Conservation (phyloP, 2,888 invertebrate species). For the Tetragonula carbonaria region DNA sequence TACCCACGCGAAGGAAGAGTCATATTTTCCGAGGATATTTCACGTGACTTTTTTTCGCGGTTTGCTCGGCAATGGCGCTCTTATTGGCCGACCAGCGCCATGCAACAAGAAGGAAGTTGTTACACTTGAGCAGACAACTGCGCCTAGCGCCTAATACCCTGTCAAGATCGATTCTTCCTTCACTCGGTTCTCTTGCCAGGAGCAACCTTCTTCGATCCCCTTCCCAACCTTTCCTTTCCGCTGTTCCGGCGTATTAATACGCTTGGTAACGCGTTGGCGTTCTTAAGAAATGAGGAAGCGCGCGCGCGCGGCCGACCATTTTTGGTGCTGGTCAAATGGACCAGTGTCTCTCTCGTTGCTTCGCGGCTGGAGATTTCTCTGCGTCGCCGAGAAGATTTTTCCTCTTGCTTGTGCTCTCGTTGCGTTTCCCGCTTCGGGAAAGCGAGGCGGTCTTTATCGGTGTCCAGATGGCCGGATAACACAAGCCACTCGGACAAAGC, state of each 20-base stretch:
- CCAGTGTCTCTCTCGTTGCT: background rate
- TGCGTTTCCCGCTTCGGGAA: too few species aligned
- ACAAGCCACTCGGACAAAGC: slow-evolving; percentile 37
- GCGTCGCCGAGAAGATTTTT: too few species aligned
- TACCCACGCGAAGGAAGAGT: slow-evolving; percentile 25
- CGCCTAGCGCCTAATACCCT: slow-evolving; percentile 1
- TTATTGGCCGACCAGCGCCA: background rate
- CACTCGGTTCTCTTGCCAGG: background rate
- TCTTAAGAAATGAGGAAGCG: slow-evolving; percentile 62
- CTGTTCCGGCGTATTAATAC: slow-evolving; percentile 51
- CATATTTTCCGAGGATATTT: slow-evolving; percentile 28
- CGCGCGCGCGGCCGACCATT: slow-evolving; percentile 38
- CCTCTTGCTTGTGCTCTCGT: too few species aligned
- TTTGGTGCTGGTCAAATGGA: slow-evolving; percentile 43
- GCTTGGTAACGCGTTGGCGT: slow-evolving; percentile 65
- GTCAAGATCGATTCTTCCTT: slow-evolving; percentile 20
- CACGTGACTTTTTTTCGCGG: slow-evolving; percentile 10
- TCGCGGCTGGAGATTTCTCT: too few species aligned
- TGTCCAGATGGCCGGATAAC: slow-evolving; percentile 50
- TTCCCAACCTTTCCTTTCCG: slow-evolving; percentile 22
- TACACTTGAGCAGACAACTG: slow-evolving; percentile 22
- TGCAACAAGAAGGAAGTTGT: slow-evolving; percentile 44
- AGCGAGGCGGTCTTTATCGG: slow-evolving; percentile 41
- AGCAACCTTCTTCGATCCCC: background rate
- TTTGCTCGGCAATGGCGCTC: background rate